Percentiles rank a stretch among this genome's conserved stretches.
Evolutionary conservation across 2,888 invertebrate species (phyloP).

Genomic region (Epistrophella euchroma): DNA sequence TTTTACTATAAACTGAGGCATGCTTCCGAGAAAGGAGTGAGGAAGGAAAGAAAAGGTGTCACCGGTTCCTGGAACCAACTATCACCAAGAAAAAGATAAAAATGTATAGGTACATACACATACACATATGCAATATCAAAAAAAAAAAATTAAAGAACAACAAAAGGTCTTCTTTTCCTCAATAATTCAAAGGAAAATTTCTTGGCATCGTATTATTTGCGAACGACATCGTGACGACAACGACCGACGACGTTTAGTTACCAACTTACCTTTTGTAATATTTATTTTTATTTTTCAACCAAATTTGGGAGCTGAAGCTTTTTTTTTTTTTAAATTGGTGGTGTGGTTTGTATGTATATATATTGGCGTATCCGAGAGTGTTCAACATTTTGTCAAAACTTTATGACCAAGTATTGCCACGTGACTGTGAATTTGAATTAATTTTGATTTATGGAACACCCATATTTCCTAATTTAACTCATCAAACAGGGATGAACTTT

Average conservation of each 20-base stretch:
- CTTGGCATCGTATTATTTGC: slow-evolving; percentile 9
- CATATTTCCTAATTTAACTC: not conserved
- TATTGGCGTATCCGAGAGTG: no score
- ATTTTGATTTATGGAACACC: slow-evolving; percentile 61
- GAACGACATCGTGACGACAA: not conserved
- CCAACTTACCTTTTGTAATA: slow-evolving; percentile 48
- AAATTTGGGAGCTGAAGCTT: not conserved
- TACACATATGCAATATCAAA: not conserved
- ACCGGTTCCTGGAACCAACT: slow-evolving; percentile 70
- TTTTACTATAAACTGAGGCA: slow-evolving; percentile 28
- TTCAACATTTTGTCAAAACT: not conserved
- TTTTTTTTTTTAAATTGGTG: not conserved
- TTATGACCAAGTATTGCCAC: not conserved
- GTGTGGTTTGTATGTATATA: not conserved
- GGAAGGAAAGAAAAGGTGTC: slow-evolving; percentile 45
- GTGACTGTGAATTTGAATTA: not conserved
- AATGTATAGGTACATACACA: not conserved
- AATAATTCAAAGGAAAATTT: slow-evolving; percentile 63
- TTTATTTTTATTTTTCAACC: slow-evolving; percentile 53
- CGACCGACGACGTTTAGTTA: slow-evolving; percentile 1
- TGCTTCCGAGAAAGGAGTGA: slow-evolving; percentile 18
- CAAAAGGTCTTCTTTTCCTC: slow-evolving; percentile 37
- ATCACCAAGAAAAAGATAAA: slow-evolving; percentile 54
- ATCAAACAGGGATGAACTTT: slow-evolving; percentile 1
- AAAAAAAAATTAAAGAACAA: slow-evolving; percentile 8